Conservation (phyloP, 2,797 vertebrate species). For the Enoplosus armatus region DNA sequence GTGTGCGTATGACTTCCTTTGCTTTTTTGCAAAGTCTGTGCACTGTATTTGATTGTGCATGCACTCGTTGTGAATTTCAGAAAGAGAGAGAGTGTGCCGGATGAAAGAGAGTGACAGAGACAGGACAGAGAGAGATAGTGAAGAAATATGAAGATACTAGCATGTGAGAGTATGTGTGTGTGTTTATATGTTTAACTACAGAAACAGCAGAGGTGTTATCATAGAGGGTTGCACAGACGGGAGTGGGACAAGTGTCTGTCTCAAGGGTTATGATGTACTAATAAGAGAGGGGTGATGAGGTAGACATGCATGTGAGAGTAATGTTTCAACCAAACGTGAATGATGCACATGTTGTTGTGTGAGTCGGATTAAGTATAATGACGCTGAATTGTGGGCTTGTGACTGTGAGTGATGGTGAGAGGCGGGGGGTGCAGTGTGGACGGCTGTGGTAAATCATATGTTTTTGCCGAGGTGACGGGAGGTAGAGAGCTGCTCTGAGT, state of each 20-base stretch:
- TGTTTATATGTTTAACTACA: constrained; percentile 12
- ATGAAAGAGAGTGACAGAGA: constrained; percentile 41
- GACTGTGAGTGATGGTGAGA: constrained; percentile 51
- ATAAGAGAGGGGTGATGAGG: constrained; percentile 36
- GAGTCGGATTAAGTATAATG: constrained; percentile 48
- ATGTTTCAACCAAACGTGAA: constrained; percentile 47
- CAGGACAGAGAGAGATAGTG: constrained; percentile 22
- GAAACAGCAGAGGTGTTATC: constrained; percentile 9
- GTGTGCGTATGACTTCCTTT: constrained; percentile 82
- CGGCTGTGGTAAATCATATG: constrained; percentile 62
- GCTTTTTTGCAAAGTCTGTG: constrained; percentile 29
- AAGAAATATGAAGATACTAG: background rate
- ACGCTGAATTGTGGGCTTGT: constrained; percentile 36
- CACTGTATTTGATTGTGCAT: constrained; percentile 35
- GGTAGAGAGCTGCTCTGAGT: constrained; percentile 58
- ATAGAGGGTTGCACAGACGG: constrained; percentile 14
- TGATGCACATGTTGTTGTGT: constrained; percentile 40
- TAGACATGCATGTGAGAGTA: constrained; percentile 51
- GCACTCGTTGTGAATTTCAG: background rate
- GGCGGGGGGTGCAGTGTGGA: constrained; percentile 30
- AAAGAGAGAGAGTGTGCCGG: constrained; percentile 20
- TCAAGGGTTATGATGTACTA: constrained; percentile 17
- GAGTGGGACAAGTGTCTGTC: constrained; percentile 8
- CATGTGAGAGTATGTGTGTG: constrained; percentile 3
- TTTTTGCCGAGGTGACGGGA: constrained; percentile 62